Base-by-base conservation (phyloP, 2,888 invertebrate species). In the Geophilus truncorum region DNA sequence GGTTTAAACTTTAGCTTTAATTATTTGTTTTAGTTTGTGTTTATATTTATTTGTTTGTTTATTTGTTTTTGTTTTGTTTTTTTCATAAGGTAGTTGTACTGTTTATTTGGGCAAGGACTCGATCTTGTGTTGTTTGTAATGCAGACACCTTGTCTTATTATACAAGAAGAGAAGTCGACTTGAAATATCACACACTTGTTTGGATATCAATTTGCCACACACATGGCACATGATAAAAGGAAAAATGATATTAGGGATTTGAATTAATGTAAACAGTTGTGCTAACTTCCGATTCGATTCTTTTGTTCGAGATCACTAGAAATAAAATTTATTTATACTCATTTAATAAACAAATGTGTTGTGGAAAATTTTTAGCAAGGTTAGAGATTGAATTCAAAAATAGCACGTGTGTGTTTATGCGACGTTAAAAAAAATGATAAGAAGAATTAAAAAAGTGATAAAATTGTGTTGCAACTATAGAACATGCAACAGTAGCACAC, bases 101-200 rank as follows among this genome's bases (percentile, higher is more conserved):
- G 70, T 70, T 70, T 70, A 70, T 70, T 70, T 70, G 70, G 70
- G 70, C 70, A 70, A 70, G 70, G 70, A 70, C 70, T 70, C 70
- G 70, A 28, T 28, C 70, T 70, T 70, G 70, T 70, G 70, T 70
- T 70, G 70, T 70, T 70, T 70, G 70, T 70, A 70, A 70, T 70
- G 70, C 70, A 70, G 28, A 25, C 70, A 70, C 70, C 28, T 23
- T 70, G 70, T 70, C 70, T 70, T 70, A 70, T 70, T 70, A 70
- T 70, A 70, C 70, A 70, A 70, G 70, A 70, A 70, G 70, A 70
- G 70, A 70, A 28, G 70, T 70, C 28, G 70, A 25, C 70, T 70
- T 70, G 70, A 70, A 70, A 70, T 70, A 25, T 70, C 28, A 70
- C 70, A 70, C 70, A 70, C n/a, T 70, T 70, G 70, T 70, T 70